Evolutionary conservation across 2,797 vertebrate genomes (phyloP), one percentile per base, ranked within the genome.

Genomic region (Coilia nasus): DNA sequence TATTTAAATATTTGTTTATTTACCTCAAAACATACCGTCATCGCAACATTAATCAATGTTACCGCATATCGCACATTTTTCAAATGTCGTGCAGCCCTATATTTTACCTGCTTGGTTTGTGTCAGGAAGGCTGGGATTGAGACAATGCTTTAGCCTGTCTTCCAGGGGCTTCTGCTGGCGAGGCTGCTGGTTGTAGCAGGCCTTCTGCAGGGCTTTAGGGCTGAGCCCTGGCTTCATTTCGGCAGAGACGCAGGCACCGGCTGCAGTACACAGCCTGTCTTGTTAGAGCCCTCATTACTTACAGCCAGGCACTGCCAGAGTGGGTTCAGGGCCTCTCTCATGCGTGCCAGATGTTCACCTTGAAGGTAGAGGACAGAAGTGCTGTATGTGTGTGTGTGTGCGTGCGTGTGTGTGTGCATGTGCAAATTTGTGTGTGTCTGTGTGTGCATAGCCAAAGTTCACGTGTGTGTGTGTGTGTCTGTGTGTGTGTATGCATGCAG

Each of bases 341-440:
- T 56, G 15, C 28, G 9, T 75, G 81, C 31, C 60, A 75, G 67
- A 75, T 75, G 67, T 75, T 75, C 67, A 75, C 31, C 28, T 75
- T 75, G 67, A 75, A 75, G 67, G 12, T 71, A 75, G 35, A 75
- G 67, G 67, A 75, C 67, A 17, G 60, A 25, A 31, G 28, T 35
- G 31, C 28, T 14, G 25, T 75, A 25, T 31, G 25, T 15, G 25
- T 67, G 67, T 75, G 67, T 75, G 60, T 64, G 60, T 15, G 11
- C 31, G 62, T 31, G 28, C 6, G 31, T 31, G 64, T 9, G 19
- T 12, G 60, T 25, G 23, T 2, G 1, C 23, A 6, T 11, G 19
- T 31, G 9, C 28, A 15, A 23, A 21, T 28, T 67, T 67, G 25
- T 28, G 2, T 67, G 62, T 28, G 23, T 54, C 2, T 54, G 25